Evolutionary conservation across 2,888 invertebrate species (phyloP), one percentile per base, ranked within the genome.

Genomic region (Trachelus iudaicus): DNA sequence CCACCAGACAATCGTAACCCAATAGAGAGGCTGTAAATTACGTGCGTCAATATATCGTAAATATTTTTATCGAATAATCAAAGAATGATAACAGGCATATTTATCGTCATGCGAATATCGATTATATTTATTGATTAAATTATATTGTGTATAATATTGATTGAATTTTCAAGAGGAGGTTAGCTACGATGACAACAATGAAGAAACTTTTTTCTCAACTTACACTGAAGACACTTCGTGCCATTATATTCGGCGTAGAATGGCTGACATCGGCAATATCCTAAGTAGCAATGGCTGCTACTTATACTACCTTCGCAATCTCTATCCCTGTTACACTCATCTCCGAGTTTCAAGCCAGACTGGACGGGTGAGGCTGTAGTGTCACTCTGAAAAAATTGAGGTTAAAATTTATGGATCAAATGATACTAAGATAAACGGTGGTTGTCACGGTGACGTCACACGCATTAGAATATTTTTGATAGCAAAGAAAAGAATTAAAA

Each of bases 221-320:
- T 93, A 97, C 97, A 96, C 93, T 96, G 96, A 86, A 97, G 93
- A 92, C 97, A 97, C 81, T 94, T 94, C 80, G 96, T 95, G 86
- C 94, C 94, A 92, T 97, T 96, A 90, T 95, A 94, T 90, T 94
- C 94, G 68, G 97, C 97, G 92, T 94, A 96, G 92, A 96, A 97
- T 56, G 97, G 95, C 91, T 95, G 95, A 92, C 97, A 97, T 79
- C 94, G 94, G 92, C 97, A 97, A 83, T 94, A 93, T 85, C 96
- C 96, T 88, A 93, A 92, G 83, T 93, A 92, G 91, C 96, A 96
- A 81, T 93, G 93, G 82, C 95, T 94, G 87, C 95, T 94, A 79
- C 92, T 91, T 81, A 95, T 93, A 76, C 92, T 90, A 73, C 92
- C 92, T 83, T 93, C 93, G 91, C 96, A 96, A 85, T 96, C 95